phyloP scores from a whole-genome alignment of 2,113 vertebrate species.

The Erythrolamprus reginae region DNA sequence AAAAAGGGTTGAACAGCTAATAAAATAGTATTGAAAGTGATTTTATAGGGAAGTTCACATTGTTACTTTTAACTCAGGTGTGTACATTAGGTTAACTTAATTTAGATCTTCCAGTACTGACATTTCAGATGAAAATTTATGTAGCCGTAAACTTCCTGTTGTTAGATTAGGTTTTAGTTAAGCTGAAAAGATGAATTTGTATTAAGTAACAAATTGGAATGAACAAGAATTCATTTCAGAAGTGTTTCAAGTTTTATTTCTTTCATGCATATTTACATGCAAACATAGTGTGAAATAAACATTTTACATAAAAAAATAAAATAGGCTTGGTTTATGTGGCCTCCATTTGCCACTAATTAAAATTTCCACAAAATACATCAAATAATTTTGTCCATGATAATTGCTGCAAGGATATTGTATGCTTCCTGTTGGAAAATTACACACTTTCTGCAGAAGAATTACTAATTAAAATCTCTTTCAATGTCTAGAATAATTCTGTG shows the following conservation, averaged over 20 bases:
- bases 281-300: not conserved
- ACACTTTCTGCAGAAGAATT: not conserved
- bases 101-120: not conserved
- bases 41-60: not conserved
- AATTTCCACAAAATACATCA: not conserved
- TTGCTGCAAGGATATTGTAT: not conserved
- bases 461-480: not conserved
- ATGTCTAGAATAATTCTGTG: not conserved
- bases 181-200: not conserved
- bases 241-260: not conserved
- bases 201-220: not conserved
- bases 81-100: not conserved
- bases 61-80: not conserved
- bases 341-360: not conserved
- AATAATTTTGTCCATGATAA: not conserved
- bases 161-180: not conserved
- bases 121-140: not conserved
- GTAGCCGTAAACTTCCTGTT: not conserved
- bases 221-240: not conserved
- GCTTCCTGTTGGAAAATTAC: not conserved
- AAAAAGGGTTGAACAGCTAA: not conserved
- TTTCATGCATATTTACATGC: not conserved
- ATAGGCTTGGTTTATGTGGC: not conserved
- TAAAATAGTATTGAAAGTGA: not conserved
- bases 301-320: not conserved